Percentiles rank a stretch among this genome's conserved stretches.
These are phyloP conservation scores for Campoletis sonorensis DNA, from an alignment of 1,140 invertebrate species.

Conservation along the genomic window DNA sequence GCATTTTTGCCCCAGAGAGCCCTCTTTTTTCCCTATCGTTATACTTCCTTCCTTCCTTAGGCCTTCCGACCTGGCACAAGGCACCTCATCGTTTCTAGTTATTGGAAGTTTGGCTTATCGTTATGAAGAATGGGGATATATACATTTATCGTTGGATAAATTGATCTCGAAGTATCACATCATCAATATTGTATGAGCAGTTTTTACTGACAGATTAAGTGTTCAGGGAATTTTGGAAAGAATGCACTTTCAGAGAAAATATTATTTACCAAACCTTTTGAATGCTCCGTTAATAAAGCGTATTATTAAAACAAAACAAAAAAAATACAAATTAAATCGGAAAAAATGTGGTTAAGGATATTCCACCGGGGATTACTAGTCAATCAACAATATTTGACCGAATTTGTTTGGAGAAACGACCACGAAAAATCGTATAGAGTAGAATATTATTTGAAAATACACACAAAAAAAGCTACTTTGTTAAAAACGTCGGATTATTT, in stretches of 20 bases:
- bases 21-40: slow-evolving; percentile 4
- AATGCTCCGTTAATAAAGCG: background rate
- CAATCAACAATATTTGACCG: too few relatives aligned
- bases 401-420: too few relatives aligned
- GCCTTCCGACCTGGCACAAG: slow-evolving; percentile 39
- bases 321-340: too few relatives aligned
- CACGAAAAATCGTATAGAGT: too few relatives aligned
- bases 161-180: slow-evolving; percentile 8
- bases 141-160: background rate
- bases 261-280: background rate
- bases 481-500: too few relatives aligned
- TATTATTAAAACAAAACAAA: too few relatives aligned
- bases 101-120: slow-evolving; percentile 29
- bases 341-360: too few relatives aligned
- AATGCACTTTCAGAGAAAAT: background rate
- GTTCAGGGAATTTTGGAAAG: too few relatives aligned
- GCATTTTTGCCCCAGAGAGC: background rate
- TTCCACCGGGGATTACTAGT: too few relatives aligned
- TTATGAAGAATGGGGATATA: background rate
- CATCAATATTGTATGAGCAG: background rate
- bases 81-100: slow-evolving; percentile 9
- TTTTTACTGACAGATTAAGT: background rate
- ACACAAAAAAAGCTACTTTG: too few relatives aligned
- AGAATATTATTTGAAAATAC: too few relatives aligned
- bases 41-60: background rate